phyloP scores from a whole-genome alignment of 2,888 invertebrate species.

The Leptopilina drosophilae region DNA sequence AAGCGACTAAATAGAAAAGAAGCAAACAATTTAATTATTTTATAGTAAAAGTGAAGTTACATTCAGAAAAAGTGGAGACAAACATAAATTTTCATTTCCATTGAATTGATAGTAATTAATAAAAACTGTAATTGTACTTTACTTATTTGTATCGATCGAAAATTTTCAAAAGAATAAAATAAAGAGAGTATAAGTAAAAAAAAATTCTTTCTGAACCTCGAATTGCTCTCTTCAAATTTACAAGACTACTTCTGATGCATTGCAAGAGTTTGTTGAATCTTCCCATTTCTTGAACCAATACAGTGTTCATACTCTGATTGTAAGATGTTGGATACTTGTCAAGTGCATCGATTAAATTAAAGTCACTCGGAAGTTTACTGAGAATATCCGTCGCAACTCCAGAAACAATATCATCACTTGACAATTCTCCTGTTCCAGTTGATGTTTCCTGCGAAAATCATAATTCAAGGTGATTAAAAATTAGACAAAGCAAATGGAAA shows the following conservation, averaged over 20 bases:
- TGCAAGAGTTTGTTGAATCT: conserved; percentile 86
- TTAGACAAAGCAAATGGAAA: background rate
- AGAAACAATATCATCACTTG: conserved; percentile 88
- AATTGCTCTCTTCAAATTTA: conserved; percentile 90
- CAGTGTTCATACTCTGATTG: conserved; percentile 95
- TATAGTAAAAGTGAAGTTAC: no score
- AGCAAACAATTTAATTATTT: no score
- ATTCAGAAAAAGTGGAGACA: no score
- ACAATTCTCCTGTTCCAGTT: conserved; percentile 81
- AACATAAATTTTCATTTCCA: no score
- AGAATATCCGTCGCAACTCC: conserved; percentile 89
- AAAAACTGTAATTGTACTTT: no score
- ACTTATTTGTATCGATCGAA: no score
- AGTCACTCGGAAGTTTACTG: conserved; percentile 85
- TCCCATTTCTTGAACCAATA: conserved; percentile 91
- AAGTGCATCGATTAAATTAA: conserved; percentile 83
- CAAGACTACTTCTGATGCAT: conserved; percentile 86
- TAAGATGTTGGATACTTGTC: conserved; percentile 86
- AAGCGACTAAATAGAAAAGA: no score
- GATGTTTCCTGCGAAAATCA: conserved; percentile 81
- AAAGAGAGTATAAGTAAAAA: background rate
- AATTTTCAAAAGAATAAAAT: no score
- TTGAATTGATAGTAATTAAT: no score
- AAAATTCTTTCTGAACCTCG: conserved; percentile 81
- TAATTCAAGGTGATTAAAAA: background rate